Evolutionary conservation across 1,140 invertebrate genomes (phyloP), one percentile per base, ranked within the genome.

Genomic region (Lepidurus couesii): DNA sequence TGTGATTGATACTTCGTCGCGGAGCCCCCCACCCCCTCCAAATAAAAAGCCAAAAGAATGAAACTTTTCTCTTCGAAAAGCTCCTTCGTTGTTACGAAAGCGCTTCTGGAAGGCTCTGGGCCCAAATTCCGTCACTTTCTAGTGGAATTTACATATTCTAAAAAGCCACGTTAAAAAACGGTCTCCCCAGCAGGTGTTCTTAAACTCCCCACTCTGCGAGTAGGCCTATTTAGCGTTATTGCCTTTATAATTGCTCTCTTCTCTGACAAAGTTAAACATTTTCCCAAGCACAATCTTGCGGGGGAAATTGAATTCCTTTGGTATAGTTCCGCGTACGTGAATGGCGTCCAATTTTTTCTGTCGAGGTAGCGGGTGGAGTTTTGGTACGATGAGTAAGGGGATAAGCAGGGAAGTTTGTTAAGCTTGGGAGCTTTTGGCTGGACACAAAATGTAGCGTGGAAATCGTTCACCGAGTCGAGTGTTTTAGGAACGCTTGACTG

Each of bases 401-500:
- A 34, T 34, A 34, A 34, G 53, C 16, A 65, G 21, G 9, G 21
- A 21, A 65, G 2, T 13, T 65, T 7, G 6, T n/a, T 47, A 65
- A 13, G 13, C 4, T 65, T 47, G 9, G 47, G 9, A 65, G 47
- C 21, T 3, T 34, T 34, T 34, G 34, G 13, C 9, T 65, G 53
- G 53, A 65, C 53, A 65, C 53, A 65, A 65, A 65, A 65, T 16
- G 13, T 65, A 65, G 53, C 53, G n/a, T 16, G 21, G 53, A 65
- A 47, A 16, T 65, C 53, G 53, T 16, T 65, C 53, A 65, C n/a
- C 13, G n/a, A 65, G 8, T 65, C 53, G 53, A 65, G 53, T 65
- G n/a, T 65, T 16, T 21, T 65, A 65, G 53, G 53, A 4, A 65
- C 53, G 45, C 10, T 47, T 47, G 1, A 9, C 45, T 47, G 45